phyloP scores from a whole-genome alignment of 2,113 vertebrate species.

The Nicator chloris region DNA sequence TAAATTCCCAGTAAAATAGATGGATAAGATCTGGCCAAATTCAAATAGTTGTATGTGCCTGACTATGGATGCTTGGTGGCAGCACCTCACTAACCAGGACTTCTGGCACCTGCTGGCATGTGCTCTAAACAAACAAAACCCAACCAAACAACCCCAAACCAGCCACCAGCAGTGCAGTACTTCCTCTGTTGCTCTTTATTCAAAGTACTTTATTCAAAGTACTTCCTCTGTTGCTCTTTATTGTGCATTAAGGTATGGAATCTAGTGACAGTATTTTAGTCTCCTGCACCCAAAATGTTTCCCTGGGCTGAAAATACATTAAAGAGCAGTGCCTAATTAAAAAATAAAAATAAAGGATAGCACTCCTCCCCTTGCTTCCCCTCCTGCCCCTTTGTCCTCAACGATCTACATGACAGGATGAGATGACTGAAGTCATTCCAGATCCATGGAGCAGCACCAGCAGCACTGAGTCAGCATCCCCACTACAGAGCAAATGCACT shows the following conservation, averaged over 20 bases:
- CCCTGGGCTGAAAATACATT: background rate
- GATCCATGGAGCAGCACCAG: background rate
- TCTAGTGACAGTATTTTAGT: background rate
- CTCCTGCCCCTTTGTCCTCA: background rate
- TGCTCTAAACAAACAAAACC: background rate
- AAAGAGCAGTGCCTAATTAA: background rate
- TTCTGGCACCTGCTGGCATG: background rate
- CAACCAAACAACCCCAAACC: background rate
- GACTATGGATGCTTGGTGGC: background rate
- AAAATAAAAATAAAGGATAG: background rate
- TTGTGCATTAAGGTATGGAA: background rate
- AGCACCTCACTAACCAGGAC: background rate
- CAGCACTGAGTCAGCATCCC: background rate
- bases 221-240: too few relatives aligned
- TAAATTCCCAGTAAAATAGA: background rate
- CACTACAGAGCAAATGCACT: background rate
- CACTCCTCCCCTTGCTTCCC: background rate
- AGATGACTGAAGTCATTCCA: background rate
- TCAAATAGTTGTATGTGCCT: background rate
- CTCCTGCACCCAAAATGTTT: background rate
- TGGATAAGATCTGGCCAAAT: background rate
- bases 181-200: background rate
- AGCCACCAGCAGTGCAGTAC: background rate
- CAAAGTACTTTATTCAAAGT: too few relatives aligned
- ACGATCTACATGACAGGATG: background rate